These are phyloP conservation scores for Chloroclysta siterata DNA, from an alignment of 2,888 invertebrate species.

Conservation along the genomic window DNA sequence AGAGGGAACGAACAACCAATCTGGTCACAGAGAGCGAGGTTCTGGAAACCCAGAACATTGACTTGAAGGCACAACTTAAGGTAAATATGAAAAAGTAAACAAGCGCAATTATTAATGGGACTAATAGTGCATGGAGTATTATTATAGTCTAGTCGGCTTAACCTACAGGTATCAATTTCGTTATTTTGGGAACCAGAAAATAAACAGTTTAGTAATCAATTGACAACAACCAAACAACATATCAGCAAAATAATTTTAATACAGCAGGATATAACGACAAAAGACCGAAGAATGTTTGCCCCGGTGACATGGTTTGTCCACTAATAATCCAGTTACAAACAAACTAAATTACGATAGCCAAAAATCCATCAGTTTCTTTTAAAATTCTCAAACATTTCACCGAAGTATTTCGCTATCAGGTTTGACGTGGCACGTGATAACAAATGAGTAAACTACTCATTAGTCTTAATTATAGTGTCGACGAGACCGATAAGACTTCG, in stretches of 20 bases:
- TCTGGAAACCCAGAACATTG: constrained; percentile 93
- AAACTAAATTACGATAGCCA: constrained; percentile 1
- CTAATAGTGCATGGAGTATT: too few relatives aligned
- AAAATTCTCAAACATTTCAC: constrained; percentile 35
- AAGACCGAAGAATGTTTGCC: constrained; percentile 3
- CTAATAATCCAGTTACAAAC: constrained; percentile 4
- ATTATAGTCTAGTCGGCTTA: too few relatives aligned
- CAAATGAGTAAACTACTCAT: constrained; percentile 45
- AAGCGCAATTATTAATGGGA: too few relatives aligned
- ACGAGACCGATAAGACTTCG: constrained; percentile 42
- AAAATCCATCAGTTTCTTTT: constrained; percentile 8
- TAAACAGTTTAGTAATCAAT: too few relatives aligned
- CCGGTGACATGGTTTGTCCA: background rate
- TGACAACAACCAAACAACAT: too few relatives aligned
- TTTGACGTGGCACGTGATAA: constrained; percentile 48
- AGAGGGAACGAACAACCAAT: constrained; percentile 94
- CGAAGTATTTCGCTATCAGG: constrained; percentile 44
- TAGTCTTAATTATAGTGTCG: constrained; percentile 47
- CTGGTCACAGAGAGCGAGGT: constrained; percentile 94
- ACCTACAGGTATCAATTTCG: too few relatives aligned
- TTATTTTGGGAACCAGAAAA: too few relatives aligned
- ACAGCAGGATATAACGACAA: background rate
- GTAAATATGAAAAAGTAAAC: constrained; percentile 38
- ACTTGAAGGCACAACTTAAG: constrained; percentile 91
- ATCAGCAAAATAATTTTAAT: background rate